A percentile compares a stretch with the other conserved stretches of the same genome.
Evolutionary conservation across 2,113 vertebrate species (phyloP).

Genomic region (Urocolius indicus): DNA sequence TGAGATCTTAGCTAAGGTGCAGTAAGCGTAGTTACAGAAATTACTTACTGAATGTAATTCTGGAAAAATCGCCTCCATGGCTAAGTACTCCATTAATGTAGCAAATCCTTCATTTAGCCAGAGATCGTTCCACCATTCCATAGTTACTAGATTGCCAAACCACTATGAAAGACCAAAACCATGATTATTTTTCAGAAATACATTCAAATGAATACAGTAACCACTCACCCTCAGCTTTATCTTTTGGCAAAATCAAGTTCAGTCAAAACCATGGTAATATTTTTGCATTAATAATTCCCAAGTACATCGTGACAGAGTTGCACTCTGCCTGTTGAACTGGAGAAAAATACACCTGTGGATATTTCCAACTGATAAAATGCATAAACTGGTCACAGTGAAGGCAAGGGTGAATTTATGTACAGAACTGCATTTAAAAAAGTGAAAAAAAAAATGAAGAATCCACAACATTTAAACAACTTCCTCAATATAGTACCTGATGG

Average conservation of each 20-base stretch:
- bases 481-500: conserved; percentile 87
- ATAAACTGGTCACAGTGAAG: not conserved
- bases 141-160: conserved; percentile 98
- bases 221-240: not conserved
- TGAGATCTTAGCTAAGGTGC: not conserved
- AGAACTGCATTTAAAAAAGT: not conserved
- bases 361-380: not conserved
- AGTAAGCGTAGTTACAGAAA: not conserved
- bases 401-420: not conserved
- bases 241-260: not conserved
- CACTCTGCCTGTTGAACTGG: not conserved
- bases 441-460: not conserved
- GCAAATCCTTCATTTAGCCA: conserved; percentile 99
- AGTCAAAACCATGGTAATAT: not conserved
- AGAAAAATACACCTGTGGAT: not conserved
- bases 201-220: not conserved
- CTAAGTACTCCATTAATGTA: conserved; percentile 93
- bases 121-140: conserved; percentile 97
- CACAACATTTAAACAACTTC: not conserved
- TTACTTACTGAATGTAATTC: conserved; percentile 86
- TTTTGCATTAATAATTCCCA: not conserved
- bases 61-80: conserved; percentile 81
- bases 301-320: rapidly evolving
- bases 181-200: not conserved
- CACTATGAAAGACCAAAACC: conserved; percentile 75